Base-by-base conservation (phyloP, 2,888 invertebrate genomes). In the Elmis aenea region DNA sequence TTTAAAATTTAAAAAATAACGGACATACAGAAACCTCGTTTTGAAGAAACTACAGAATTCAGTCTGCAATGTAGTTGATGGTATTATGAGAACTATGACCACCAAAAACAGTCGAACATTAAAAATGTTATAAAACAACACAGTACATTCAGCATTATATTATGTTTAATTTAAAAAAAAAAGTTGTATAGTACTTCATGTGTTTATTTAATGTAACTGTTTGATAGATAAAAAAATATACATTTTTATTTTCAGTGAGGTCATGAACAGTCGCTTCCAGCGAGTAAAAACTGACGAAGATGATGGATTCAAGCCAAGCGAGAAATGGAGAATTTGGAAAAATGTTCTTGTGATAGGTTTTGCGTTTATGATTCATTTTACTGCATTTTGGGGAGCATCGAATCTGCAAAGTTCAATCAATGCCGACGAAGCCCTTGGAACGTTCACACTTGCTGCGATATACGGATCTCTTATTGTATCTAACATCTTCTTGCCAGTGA, bases 351-450 rank as follows among this genome's bases (percentile, higher is more conserved):
- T 91, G 20, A 79, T 94, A 30, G 88, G 92, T 2, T 70, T 88
- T 41, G 90, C 90, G 0, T 94, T 94, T 68, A 85, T 93, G 81
- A 77, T 93, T 52, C 85, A 90, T 51, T 90, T 95, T 69, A 94
- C 91, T 1, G 91, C 93, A 3, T 95, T 92, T 66, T 89, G 85
- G 68, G 87, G 87, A 3, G 79, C 85, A 1, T 83, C 85, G 29
- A 87, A 87, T 66, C 71, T 87, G 22, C 87, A 87, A 68, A 90
- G 89, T 61, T 89, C 88, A 0, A 78, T 92, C 33, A 90, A 92
- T 66, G 79, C 83, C 10, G 84, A 85, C 55, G 82, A 79, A 1
- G 85, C 88, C 0, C 71, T 92, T 1, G 93, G 93, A 2, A 83
- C 88, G 2, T 84, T 84, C 50, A 89, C 90, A 0, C 67, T 91